Conservation (phyloP, 2,113 vertebrate species). For the Podilymbus podiceps region DNA sequence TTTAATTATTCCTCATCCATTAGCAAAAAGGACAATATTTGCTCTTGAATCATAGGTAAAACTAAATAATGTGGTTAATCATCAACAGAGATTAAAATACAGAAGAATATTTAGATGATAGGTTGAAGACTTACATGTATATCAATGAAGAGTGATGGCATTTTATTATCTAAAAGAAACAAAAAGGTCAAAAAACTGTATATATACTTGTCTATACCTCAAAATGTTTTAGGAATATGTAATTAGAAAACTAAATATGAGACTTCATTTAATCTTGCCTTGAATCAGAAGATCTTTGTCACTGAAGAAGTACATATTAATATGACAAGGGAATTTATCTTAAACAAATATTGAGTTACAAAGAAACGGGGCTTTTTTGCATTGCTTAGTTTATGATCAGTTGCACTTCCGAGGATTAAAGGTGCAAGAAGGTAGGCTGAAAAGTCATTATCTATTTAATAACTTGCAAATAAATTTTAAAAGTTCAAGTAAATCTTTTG, state of each 20-base stretch:
- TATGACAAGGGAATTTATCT: not conserved
- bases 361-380: not conserved
- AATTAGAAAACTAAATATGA: not conserved
- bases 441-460: not conserved
- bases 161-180: not conserved
- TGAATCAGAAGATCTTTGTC: not conserved
- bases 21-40: not conserved
- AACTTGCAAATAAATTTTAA: not conserved
- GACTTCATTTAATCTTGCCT: not conserved
- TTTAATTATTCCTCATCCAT: not conserved
- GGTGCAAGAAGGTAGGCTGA: not conserved
- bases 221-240: not conserved
- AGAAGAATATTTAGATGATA: not conserved
- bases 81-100: not conserved
- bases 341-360: not conserved
- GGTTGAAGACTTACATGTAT: not conserved
- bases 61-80: not conserved
- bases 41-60: not conserved
- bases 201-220: not conserved
- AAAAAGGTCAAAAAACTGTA: not conserved
- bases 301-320: not conserved
- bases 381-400: not conserved
- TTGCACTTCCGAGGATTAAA: not conserved
- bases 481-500: not conserved
- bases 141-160: not conserved